Conservation (phyloP, 2,113 vertebrate species). For the Amia ocellicauda region DNA sequence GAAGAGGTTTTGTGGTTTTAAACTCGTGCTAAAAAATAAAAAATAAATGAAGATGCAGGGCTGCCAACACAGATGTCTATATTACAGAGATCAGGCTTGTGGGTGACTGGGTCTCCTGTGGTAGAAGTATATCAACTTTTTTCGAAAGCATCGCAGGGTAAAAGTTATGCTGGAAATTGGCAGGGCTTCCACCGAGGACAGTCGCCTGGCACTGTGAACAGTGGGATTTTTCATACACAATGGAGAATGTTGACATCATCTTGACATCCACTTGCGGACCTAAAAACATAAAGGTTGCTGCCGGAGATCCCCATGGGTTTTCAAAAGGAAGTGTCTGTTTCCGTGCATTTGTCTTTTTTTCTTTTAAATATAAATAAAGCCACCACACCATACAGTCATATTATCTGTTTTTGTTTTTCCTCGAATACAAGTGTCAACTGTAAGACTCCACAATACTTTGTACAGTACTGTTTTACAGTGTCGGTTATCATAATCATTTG, state of each 20-base stretch:
- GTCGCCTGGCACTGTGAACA: neutral
- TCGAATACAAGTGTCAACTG: too few relatives aligned
- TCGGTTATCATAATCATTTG: too few relatives aligned
- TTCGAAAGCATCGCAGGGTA: neutral
- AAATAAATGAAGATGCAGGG: too few relatives aligned
- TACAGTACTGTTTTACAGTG: neutral
- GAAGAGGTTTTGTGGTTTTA: neutral
- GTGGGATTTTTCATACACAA: neutral
- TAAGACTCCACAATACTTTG: neutral
- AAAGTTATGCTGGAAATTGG: neutral
- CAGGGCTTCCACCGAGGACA: neutral
- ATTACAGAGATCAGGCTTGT: neutral
- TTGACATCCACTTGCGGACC: slow-evolving; percentile 21
- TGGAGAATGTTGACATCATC: slow-evolving; percentile 43
- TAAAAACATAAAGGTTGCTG: slow-evolving; percentile 32
- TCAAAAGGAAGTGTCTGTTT: slow-evolving; percentile 60
- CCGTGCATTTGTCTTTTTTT: slow-evolving; percentile 49
- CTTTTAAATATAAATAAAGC: too few relatives aligned
- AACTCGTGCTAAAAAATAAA: neutral
- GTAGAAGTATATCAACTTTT: too few relatives aligned
- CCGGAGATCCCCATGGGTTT: slow-evolving; percentile 29
- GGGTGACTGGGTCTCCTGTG: too few relatives aligned
- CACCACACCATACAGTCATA: too few relatives aligned
- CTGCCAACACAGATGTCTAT: neutral
- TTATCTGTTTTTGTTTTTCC: too few relatives aligned